Conservation (phyloP, 53 echinoderm and acorn worm genomes). For the Holothuria scabra region DNA sequence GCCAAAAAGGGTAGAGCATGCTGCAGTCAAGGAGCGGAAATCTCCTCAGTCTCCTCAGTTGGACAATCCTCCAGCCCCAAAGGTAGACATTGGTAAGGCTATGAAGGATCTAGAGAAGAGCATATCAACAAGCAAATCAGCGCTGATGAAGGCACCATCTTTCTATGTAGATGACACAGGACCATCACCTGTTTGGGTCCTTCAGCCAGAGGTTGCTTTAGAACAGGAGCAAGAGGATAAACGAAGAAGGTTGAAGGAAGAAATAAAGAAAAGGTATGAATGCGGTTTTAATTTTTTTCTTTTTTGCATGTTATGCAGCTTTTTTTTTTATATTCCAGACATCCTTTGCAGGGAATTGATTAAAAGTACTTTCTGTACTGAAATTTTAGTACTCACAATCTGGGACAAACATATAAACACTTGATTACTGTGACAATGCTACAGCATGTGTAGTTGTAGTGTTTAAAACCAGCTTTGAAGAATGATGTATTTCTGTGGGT, state of each 20-base stretch:
- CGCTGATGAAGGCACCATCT: constrained; percentile 86
- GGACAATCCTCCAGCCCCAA: constrained; percentile 51
- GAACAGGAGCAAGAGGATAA: constrained; percentile 85
- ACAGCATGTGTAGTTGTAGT: no score
- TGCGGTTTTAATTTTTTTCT: no score
- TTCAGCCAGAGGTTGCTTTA: constrained; percentile 86
- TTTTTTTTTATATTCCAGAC: no score
- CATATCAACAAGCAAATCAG: constrained; percentile 71
- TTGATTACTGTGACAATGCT: no score
- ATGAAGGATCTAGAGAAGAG: constrained; percentile 91
- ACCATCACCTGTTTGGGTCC: constrained; percentile 78
- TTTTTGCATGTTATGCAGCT: no score
- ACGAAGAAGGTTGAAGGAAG: constrained; percentile 75
- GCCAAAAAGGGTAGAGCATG: neutral
- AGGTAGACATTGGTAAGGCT: constrained; percentile 78
- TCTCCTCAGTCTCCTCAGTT: constrained; percentile 21
- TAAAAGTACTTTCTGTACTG: no score
- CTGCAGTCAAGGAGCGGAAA: constrained; percentile 10
- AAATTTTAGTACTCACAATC: no score
- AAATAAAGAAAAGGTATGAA: constrained; percentile 82
- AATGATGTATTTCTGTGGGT: no score
- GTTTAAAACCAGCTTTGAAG: no score
- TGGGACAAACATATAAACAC: no score
- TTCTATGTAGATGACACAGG: constrained; percentile 78
- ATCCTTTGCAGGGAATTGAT: no score